phyloP scores from a whole-genome alignment of 2,113 vertebrate genomes.

The Sclerurus mexicanus region DNA sequence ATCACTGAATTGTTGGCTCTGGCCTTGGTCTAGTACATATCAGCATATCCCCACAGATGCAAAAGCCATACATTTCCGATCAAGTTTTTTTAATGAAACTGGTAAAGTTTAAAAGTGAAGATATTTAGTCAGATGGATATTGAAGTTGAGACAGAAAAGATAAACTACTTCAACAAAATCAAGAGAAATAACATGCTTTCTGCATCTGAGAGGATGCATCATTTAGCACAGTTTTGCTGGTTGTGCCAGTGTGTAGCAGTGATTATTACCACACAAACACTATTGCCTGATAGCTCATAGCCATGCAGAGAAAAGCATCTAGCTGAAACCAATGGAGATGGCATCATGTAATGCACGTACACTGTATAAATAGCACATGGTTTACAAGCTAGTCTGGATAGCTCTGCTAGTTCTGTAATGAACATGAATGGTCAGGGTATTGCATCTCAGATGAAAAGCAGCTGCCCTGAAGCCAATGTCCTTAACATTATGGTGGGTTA shows the following conservation, averaged over 20 bases:
- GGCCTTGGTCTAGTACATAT: background rate
- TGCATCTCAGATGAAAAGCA: background rate
- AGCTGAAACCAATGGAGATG: background rate
- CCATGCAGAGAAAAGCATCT: background rate
- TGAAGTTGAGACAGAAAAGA: background rate
- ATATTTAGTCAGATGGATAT: background rate
- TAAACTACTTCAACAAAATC: background rate
- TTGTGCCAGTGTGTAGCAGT: background rate
- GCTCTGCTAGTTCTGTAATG: background rate
- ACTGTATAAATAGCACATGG: background rate
- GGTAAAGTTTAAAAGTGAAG: background rate
- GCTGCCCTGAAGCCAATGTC: background rate
- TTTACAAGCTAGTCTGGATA: background rate
- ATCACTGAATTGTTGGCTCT: background rate
- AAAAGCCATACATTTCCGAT: background rate
- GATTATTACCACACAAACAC: background rate
- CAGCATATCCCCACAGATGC: background rate
- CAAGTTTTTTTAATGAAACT: background rate
- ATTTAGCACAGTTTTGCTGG: background rate
- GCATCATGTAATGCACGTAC: accelerated
- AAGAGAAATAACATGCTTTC: background rate
- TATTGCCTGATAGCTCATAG: background rate
- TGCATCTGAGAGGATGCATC: accelerated
- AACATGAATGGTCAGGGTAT: background rate
- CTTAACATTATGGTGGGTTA: background rate